Percentiles rank a stretch among this genome's conserved stretches.
Evolutionary conservation across 2,888 invertebrate genomes (phyloP).

Genomic region (Dasysyrphus tricinctus): DNA sequence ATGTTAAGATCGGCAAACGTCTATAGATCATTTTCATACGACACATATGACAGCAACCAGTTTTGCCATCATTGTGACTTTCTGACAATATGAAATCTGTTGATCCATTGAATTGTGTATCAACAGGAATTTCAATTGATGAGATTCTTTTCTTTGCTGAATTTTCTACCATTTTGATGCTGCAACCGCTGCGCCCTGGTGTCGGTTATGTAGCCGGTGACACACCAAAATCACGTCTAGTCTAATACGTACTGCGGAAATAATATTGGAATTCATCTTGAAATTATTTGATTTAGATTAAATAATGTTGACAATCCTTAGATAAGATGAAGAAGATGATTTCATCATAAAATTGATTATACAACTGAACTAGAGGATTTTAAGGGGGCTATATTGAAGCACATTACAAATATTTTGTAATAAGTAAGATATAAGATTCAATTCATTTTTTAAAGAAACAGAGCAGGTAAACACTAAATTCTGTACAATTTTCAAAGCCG

Average conservation of each 20-base stretch:
- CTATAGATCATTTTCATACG: conserved; percentile 78
- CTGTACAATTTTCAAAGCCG: too few relatives aligned
- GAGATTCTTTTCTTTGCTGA: conserved; percentile 21
- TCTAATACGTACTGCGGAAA: conserved; percentile 6
- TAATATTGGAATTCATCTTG: neutral
- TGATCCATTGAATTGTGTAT: conserved; percentile 80
- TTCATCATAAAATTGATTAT: neutral
- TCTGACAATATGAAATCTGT: conserved; percentile 81
- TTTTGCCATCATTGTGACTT: conserved; percentile 77
- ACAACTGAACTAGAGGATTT: neutral
- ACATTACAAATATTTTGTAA: neutral
- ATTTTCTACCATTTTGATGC: conserved; percentile 21
- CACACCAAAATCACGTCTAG: neutral
- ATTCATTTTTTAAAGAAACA: too few relatives aligned
- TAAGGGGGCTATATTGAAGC: neutral
- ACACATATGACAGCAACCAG: conserved; percentile 40
- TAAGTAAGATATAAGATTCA: too few relatives aligned
- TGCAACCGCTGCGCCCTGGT: neutral
- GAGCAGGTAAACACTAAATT: too few relatives aligned
- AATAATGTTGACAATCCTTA: neutral
- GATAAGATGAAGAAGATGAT: conserved; percentile 3
- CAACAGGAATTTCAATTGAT: conserved; percentile 77
- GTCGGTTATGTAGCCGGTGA: neutral
- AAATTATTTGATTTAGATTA: conserved; percentile 13
- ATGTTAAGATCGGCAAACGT: conserved; percentile 89